Conservation (phyloP, 2,888 invertebrate species). For the Lithophane leautieri region DNA sequence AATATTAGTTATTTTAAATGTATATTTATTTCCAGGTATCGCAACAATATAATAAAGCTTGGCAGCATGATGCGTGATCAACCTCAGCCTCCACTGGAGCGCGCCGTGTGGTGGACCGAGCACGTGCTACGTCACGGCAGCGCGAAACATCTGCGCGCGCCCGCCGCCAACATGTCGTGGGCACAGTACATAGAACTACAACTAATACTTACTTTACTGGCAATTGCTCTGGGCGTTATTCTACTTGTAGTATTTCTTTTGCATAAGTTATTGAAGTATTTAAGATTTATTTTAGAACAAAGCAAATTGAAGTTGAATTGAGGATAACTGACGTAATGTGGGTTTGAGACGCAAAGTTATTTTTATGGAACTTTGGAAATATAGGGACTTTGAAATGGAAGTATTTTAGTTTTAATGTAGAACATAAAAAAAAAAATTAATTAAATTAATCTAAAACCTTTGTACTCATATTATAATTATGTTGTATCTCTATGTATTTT, state of each 20-base stretch:
- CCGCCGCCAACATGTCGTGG: not conserved
- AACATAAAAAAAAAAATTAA: too few species aligned
- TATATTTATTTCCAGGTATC: not conserved
- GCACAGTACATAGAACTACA: slow-evolving; percentile 36
- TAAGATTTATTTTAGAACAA: not conserved
- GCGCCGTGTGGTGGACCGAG: slow-evolving; percentile 21
- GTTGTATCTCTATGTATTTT: too few species aligned
- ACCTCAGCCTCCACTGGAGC: not conserved
- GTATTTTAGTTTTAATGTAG: too few species aligned
- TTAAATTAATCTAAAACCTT: too few species aligned
- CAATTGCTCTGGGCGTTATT: not conserved
- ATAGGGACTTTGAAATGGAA: too few species aligned
- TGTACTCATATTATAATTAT: too few species aligned
- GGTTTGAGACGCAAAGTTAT: too few species aligned
- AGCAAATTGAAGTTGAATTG: slow-evolving; percentile 17
- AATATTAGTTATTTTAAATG: not conserved
- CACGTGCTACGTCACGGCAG: not conserved
- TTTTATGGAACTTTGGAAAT: too few species aligned
- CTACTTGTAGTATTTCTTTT: slow-evolving; percentile 5
- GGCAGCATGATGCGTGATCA: slow-evolving; percentile 4
- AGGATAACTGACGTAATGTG: not conserved
- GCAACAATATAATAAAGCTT: not conserved
- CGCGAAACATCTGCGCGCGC: not conserved
- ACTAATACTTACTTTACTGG: slow-evolving; percentile 28
- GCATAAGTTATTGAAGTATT: not conserved